These are phyloP conservation scores for Phalloptychus januarius DNA, from an alignment of 2,797 vertebrate species.

Conservation along the genomic window DNA sequence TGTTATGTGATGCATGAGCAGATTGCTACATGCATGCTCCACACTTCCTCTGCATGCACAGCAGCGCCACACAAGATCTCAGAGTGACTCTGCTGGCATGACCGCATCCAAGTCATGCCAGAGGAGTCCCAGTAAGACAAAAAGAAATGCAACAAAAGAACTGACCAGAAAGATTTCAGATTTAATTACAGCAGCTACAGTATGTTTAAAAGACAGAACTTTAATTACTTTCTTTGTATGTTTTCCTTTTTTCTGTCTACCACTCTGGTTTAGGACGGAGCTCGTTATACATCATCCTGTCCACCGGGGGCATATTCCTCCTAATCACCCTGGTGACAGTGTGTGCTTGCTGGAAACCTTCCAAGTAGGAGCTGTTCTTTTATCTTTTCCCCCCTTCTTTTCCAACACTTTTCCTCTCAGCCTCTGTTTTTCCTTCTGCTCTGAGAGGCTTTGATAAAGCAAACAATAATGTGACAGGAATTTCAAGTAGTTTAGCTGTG, in stretches of 20 bases:
- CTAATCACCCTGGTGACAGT: conserved; percentile 98
- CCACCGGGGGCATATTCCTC: conserved; percentile 96
- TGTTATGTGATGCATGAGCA: conserved; percentile 59
- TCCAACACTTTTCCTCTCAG: neutral
- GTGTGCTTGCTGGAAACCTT: conserved; percentile 98
- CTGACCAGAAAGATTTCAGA: neutral
- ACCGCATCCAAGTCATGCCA: conserved; percentile 41
- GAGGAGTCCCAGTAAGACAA: conserved; percentile 39
- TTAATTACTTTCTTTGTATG: conserved; percentile 10
- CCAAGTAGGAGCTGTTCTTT: conserved; percentile 84
- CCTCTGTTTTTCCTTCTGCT: conserved; percentile 11
- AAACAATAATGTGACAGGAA: conserved; percentile 50
- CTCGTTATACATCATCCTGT: conserved; percentile 97
- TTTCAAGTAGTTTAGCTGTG: conserved; percentile 55
- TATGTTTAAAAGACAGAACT: neutral
- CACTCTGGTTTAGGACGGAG: conserved; percentile 87
- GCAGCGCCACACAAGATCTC: conserved; percentile 37
- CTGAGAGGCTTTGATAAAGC: conserved; percentile 45
- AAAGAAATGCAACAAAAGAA: neutral
- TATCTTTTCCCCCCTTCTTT: conserved; percentile 4
- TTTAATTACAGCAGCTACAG: neutral
- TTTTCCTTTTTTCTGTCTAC: conserved; percentile 13
- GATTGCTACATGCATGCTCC: conserved; percentile 40
- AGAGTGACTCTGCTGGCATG: too few species aligned
- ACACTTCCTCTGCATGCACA: conserved; percentile 36